Conservation (phyloP, 2,797 vertebrate genomes). For the Manis pentadactyla region DNA sequence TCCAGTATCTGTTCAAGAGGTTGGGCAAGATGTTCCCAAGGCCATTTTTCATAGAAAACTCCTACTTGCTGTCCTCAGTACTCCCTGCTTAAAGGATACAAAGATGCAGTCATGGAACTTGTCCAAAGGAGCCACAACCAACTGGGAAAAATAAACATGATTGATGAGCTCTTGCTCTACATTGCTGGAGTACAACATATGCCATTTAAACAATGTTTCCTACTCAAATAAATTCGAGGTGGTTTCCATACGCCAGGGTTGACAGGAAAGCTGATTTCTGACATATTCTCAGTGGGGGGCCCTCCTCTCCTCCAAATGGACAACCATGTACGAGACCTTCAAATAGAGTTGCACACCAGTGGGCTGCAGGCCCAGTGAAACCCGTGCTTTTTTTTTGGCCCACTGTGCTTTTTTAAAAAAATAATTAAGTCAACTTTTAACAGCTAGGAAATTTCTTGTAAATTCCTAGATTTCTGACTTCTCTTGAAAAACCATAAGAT, state of each 20-base stretch:
- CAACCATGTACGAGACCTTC: neutral
- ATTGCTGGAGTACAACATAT: neutral
- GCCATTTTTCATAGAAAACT: neutral
- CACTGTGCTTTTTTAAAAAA: neutral
- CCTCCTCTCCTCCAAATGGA: neutral
- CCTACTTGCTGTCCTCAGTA: neutral
- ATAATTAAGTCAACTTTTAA: slow-evolving; percentile 39
- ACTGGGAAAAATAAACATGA: neutral
- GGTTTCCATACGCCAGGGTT: neutral
- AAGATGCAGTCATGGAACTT: neutral
- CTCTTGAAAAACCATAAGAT: slow-evolving; percentile 19
- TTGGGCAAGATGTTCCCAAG: neutral
- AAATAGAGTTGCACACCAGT: neutral
- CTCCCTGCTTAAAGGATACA: neutral
- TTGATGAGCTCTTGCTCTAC: neutral
- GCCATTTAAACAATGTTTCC: neutral
- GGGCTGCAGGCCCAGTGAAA: neutral
- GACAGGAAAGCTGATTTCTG: neutral
- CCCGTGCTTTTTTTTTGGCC: slow-evolving; percentile 22
- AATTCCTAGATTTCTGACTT: slow-evolving; percentile 62
- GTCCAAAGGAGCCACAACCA: neutral
- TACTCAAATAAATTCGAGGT: neutral
- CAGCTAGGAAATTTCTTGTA: slow-evolving; percentile 57
- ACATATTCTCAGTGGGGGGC: neutral
- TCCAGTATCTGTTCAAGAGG: neutral